A percentile compares a stretch with the other conserved stretches of the same genome.
These are phyloP conservation scores for Tragopan temminckii DNA, from an alignment of 2,797 vertebrate species.

Conservation along the genomic window DNA sequence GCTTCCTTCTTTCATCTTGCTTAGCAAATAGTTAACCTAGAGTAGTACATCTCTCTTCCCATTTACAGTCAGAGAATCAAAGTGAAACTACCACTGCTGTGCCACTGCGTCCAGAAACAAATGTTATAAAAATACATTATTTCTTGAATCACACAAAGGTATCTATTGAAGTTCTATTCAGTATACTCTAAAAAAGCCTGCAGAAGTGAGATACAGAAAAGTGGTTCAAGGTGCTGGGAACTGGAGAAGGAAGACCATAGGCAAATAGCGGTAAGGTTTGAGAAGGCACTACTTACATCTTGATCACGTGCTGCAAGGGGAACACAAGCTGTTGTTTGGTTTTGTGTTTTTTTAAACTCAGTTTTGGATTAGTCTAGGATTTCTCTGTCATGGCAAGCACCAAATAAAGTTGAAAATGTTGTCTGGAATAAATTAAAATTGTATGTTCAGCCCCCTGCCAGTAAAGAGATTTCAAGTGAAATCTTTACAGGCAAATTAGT, in stretches of 20 bases:
- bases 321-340: background rate
- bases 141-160: background rate
- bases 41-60: slow-evolving; percentile 7
- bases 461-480: slow-evolving; percentile 19
- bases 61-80: slow-evolving; percentile 8
- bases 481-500: slow-evolving; percentile 25
- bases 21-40: slow-evolving; percentile 39
- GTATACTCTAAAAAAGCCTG: background rate
- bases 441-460: background rate
- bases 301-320: background rate
- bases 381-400: slow-evolving; percentile 33
- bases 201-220: background rate
- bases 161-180: slow-evolving; percentile 2
- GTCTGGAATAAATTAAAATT: slow-evolving; percentile 44
- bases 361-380: slow-evolving; percentile 14
- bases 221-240: background rate
- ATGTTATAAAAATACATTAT: background rate
- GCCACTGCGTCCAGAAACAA: background rate
- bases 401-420: slow-evolving; percentile 27
- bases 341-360: background rate
- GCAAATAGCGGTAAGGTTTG: background rate
- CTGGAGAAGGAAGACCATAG: background rate
- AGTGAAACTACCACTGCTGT: slow-evolving; percentile 13
- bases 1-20: slow-evolving; percentile 60
- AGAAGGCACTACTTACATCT: background rate